Evolutionary conservation across 1,140 invertebrate species (phyloP), one percentile per base, ranked within the genome.

Genomic region (Drosophila kohkoa): DNA sequence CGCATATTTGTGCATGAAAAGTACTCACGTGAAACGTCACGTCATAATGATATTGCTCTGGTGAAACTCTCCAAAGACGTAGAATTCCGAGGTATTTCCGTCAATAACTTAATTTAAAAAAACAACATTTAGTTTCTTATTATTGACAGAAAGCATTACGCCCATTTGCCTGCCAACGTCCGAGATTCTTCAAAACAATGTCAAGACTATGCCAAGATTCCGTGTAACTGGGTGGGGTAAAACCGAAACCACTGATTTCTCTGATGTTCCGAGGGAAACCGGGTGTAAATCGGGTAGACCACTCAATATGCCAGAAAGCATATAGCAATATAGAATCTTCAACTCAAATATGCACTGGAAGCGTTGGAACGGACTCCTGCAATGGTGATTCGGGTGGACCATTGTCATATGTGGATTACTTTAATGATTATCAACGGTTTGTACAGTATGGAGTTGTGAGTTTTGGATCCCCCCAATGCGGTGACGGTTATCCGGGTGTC

Each of bases 41-140:
- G n/a, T 5, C 8, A 52, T 2, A 60, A 74, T 41, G 71, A 74
- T 20, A 68, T 74, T 15, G 71, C 71, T 6, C 5, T 74, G 1
- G 7, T 74, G 0, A 67, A 68, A 15, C 41, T 74, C 0, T 13
- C 45, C 10, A 5, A 2, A 10, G 35, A 62, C 1, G 49, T 60
- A 0, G 1, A 3, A 1, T 7, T 13, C 13, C 4, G 7, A 16
- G 0, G 71, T 68, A 28, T 25, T 25, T 25, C 20, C 3, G 0
- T 25, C 2, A 25, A 25, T 25, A 25, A 25, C 20, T 25, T 25
- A 25, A 25, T 4, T 25, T 25, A 20, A 25, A 25, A 20, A 25
- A 25, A 25, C 20, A 25, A 0, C 20, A 25, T 25, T 25, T 4
- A 25, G 20, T 25, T 25, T 25, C 20, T 25, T 25, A 25, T 25